These are phyloP conservation scores for Lepus townsendii DNA, from an alignment of 2,797 vertebrate species.

Conservation along the genomic window DNA sequence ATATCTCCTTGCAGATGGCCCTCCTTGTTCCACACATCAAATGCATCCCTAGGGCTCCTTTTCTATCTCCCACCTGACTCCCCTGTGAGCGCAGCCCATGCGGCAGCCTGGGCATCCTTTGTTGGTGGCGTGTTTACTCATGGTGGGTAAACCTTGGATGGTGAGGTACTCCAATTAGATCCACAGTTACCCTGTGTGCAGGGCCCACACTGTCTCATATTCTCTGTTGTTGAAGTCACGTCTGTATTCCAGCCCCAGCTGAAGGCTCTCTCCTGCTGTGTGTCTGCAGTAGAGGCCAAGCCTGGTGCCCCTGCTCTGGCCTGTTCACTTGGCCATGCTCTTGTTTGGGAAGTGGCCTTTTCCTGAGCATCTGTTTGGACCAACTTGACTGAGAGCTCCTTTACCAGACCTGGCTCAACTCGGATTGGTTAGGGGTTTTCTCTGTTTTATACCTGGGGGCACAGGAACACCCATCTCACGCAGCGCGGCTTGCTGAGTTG, in stretches of 20 bases:
- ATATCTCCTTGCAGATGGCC: background rate
- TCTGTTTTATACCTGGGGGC: background rate
- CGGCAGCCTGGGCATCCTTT: background rate
- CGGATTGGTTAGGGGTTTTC: background rate
- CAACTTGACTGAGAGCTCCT: background rate
- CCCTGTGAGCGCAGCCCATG: fast-evolving
- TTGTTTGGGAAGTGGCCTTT: slow-evolving; percentile 8
- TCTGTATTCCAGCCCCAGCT: background rate
- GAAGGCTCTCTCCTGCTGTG: fast-evolving
- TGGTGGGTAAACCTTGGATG: too few relatives aligned
- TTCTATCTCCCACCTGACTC: too few relatives aligned
- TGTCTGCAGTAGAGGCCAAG: background rate
- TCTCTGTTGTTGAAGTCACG: background rate
- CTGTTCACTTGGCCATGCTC: background rate
- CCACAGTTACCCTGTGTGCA: background rate
- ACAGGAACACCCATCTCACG: background rate
- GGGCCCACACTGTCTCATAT: background rate
- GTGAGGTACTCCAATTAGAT: background rate
- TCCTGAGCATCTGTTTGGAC: background rate
- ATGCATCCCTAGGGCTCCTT: background rate
- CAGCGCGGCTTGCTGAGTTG: background rate
- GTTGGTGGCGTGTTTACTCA: background rate
- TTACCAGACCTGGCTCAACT: background rate
- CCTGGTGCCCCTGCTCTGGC: background rate
- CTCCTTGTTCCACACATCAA: background rate